Evolutionary conservation across 2,888 invertebrate genomes (phyloP), one percentile per base, ranked within the genome.

Genomic region (Itoplectis maculator): DNA sequence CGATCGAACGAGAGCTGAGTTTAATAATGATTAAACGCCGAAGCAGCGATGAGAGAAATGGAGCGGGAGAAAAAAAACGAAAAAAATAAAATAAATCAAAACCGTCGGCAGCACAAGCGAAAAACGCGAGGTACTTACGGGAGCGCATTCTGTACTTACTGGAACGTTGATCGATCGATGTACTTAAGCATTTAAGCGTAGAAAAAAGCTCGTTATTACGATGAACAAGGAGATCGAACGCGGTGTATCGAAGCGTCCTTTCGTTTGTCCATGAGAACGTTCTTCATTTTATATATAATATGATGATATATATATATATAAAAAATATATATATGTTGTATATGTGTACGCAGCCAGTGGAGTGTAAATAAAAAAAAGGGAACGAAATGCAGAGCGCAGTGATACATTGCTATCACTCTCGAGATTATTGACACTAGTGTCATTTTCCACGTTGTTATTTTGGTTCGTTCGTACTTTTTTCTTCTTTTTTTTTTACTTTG

Each of bases 111-210:
- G 82, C 83, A 82, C 75, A 75, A 76, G 81, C 79, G 76, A 83
- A 77, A 68, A 66, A 84, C 73, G 82, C 54, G 11, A 65, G 65
- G 81, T 83, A 82, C 83, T 86, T 82, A 86, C 65, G 66, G 51
- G 11, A 42, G 59, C 47, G 68, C 45, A n/a, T 37, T 13, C 18
- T 69, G 80, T 84, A 84, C 79, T 85, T 82, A 84, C 72, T 49
- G 74, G 82, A 83, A 85, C 79, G 81, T 86, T 81, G 82, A 76
- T 85, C 85, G 87, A 88, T 87, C 86, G 79, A 88, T 88, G 90
- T 91, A 91, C 90, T 91, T 91, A 90, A 90, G 79, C 72, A 83
- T 76, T 59, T 83, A 81, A 76, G 54, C 45, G 65, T 82, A 79
- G 70, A 73, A 35, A 54, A 23, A 35, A 29, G 70, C 45, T 76